Evolutionary conservation across 1,140 invertebrate species (phyloP), one percentile per base, ranked within the genome.

Genomic region (Oncopeltus fasciatus): DNA sequence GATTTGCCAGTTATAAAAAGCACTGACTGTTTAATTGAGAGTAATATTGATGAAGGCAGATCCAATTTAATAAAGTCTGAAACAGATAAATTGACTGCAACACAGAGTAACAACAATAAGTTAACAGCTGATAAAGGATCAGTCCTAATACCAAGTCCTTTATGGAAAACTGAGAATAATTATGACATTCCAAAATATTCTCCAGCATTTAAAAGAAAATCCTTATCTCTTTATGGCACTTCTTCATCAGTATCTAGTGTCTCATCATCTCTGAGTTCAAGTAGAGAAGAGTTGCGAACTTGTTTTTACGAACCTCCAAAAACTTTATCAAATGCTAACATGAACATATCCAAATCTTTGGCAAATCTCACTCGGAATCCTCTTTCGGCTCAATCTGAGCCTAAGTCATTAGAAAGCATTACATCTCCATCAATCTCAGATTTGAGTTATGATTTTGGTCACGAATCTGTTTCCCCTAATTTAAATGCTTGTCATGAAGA

Each of bases 1-100:
- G 83, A 86, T 69, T 71, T 88, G 51, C 90, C 90, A 1, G 87
- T 88, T 75, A 92, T 93, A 60, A 87, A 86, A 70, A 90, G 87
- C 57, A 73, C 74, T 16, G 75, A 79, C 65, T 63, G 67, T 66
- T 49, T 57, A 24, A 47, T 63, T 61, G 12, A 26, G n/a, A 33
- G 47, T 43, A 57, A 21, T 18, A 21, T 49, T 64, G 68, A 56
- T 67, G 59, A 56, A 66, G 46, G 65, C 64, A 27, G 44, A 43
- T 14, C 26, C 20, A 47, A 29, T 63, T 58, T 28, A 57, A 31
- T 21, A 61, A 49, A 60, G 59, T 66, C 64, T 29, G 51, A 66
- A 58, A 67, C 57, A 31, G 68, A 60, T 58, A 51, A 60, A 14
- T 2, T 57, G 20, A 51, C 16, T n/a, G 20, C 3, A 9, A 27